Conservation (phyloP, 2,113 vertebrate species). For the Paradoxurus hermaphroditus region DNA sequence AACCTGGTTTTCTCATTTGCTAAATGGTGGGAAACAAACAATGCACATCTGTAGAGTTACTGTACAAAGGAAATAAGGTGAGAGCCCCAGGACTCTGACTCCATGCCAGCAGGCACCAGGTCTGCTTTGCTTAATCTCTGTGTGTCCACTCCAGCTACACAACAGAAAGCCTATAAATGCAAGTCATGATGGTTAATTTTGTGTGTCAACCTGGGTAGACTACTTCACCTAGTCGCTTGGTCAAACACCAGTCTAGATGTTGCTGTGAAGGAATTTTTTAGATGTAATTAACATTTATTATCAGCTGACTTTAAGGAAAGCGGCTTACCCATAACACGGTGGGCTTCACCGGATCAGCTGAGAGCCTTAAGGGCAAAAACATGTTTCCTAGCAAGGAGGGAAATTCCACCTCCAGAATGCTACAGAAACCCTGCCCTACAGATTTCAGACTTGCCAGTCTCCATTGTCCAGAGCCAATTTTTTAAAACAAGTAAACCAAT, state of each 20-base stretch:
- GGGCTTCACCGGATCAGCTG: background rate
- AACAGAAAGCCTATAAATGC: background rate
- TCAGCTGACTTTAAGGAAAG: background rate
- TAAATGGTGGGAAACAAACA: background rate
- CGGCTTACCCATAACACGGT: background rate
- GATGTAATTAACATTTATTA: background rate
- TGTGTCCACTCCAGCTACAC: background rate
- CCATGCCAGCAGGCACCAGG: background rate
- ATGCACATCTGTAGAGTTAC: background rate
- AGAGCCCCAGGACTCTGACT: background rate
- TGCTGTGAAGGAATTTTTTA: background rate
- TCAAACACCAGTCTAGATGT: background rate
- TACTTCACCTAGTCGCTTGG: background rate
- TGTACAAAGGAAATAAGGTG: background rate
- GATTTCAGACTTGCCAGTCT: background rate
- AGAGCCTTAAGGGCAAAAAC: background rate
- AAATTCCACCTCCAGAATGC: background rate
- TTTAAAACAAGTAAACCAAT: background rate
- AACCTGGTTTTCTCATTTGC: background rate
- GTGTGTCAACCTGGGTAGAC: background rate
- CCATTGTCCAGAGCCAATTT: background rate
- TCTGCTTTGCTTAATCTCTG: background rate
- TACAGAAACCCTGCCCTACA: background rate
- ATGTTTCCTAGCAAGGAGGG: background rate
- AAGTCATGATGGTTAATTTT: background rate